Percentiles rank a stretch among this genome's conserved stretches.
These are phyloP conservation scores for Excalfactoria chinensis DNA, from an alignment of 2,113 vertebrate genomes.

Conservation along the genomic window DNA sequence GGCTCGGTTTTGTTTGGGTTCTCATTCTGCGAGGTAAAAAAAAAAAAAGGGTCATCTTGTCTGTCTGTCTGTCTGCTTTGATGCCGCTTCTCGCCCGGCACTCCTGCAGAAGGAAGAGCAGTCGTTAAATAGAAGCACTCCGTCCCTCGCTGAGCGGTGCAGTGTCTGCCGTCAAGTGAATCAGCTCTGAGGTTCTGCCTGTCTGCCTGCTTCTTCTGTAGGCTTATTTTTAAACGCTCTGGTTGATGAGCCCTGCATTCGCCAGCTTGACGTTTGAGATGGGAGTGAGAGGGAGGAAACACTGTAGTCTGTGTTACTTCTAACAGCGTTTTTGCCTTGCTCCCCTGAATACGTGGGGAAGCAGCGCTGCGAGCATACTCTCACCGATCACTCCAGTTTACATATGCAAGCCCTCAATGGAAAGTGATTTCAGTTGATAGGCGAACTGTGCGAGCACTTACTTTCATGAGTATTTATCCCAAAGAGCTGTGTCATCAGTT, in stretches of 20 bases:
- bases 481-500: background rate
- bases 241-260: background rate
- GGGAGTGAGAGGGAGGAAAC: background rate
- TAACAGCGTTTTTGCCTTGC: background rate
- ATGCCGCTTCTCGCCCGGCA: background rate
- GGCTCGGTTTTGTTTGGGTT: background rate
- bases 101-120: background rate
- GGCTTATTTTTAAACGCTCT: background rate
- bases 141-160: background rate
- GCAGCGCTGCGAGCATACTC: background rate
- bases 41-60: background rate
- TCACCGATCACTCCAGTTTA: background rate
- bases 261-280: background rate
- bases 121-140: background rate
- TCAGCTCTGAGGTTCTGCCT: background rate
- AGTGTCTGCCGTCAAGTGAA: background rate
- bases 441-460: background rate
- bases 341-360: background rate
- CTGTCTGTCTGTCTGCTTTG: background rate
- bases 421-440: background rate
- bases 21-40: background rate
- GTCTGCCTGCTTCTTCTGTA: background rate
- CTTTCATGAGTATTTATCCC: background rate
- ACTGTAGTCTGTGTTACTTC: background rate
- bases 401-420: rapidly evolving